Evolutionary conservation across 2,888 invertebrate genomes (phyloP), one percentile per base, ranked within the genome.

Genomic region (Beris chalybata): DNA sequence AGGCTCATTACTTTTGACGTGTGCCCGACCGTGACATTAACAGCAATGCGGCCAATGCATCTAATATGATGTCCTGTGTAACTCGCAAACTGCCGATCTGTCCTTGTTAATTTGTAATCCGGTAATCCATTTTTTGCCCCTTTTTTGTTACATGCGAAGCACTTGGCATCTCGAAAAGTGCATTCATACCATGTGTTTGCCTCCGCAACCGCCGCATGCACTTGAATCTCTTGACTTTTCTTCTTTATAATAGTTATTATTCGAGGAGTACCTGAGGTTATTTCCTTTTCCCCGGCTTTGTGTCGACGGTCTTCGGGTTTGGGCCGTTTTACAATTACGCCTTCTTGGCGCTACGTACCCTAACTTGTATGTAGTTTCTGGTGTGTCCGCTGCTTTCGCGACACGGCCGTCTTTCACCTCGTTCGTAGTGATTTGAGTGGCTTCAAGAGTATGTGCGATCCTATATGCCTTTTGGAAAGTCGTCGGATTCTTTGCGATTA

Each of bases 401-500:
- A n/a, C n/a, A n/a, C n/a, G n/a, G n/a, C n/a, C n/a, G n/a, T n/a
- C n/a, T n/a, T n/a, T n/a, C n/a, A n/a, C n/a, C n/a, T n/a, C n/a
- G n/a, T n/a, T n/a, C n/a, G n/a, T n/a, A n/a, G n/a, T n/a, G n/a
- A n/a, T n/a, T n/a, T n/a, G n/a, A n/a, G n/a, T n/a, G n/a, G n/a
- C n/a, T n/a, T n/a, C n/a, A n/a, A n/a, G n/a, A n/a, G n/a, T n/a
- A n/a, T n/a, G n/a, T n/a, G n/a, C n/a, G n/a, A n/a, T n/a, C n/a
- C n/a, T n/a, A n/a, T n/a, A n/a, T n/a, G n/a, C n/a, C n/a, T n/a
- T n/a, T n/a, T n/a, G n/a, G n/a, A n/a, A n/a, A n/a, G n/a, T n/a
- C n/a, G n/a, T n/a, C n/a, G n/a, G n/a, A n/a, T n/a, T n/a, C 47
- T 56, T 64, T 11, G 15, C 30, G n/a, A 64, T 52, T 5, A 64